Evolutionary conservation across 2,888 invertebrate genomes (phyloP), one percentile per base, ranked within the genome.

Genomic region (Caenorhabditis uteleia): DNA sequence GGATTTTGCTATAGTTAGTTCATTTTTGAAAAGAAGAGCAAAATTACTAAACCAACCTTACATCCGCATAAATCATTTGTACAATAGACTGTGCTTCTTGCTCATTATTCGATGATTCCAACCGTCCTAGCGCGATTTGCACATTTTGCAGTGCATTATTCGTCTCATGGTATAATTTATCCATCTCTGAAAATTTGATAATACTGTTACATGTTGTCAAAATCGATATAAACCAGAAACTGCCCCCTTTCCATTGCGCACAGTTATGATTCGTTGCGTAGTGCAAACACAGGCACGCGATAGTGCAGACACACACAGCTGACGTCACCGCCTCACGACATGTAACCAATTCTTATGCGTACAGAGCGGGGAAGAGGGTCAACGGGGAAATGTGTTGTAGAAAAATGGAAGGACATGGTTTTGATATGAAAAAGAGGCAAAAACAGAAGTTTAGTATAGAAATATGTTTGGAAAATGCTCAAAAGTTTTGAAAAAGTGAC

Each of bases 111-210:
- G 75, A 56, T 18, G 46, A 50, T 64, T 81, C 80, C 29, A 81
- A 59, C 8, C 68, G 65, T 26, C 65, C 70, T 33, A 81, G 55
- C 8, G 65, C 68, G 29, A 70, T 62, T 31, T 78, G 77, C 14
- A 74, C 69, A 27, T 73, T 68, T 34, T 81, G 74, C 7, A 79
- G 64, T 18, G 70, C 61, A 12, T 55, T 64, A 38, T 74, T 74
- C 14, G 78, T 79, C 50, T 75, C 70, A 44, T 78, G 77, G 43
- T 80, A 79, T n/a, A 77, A 57, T 12, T 60, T 51, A 33, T 81
- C 80, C 80, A 81, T 80, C n/a, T 10, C 54, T 54, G 47, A 60
- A 60, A 54, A 46, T 8, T 44, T 7, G 6, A 33, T 16, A 7
- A 33, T 20, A 36, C 36, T 20, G 36, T 36, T 16, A 36, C 36